Percentiles rank a stretch among this genome's conserved stretches.
Evolutionary conservation across 2,113 vertebrate genomes (phyloP).

Genomic region (Hemiprocne comata): DNA sequence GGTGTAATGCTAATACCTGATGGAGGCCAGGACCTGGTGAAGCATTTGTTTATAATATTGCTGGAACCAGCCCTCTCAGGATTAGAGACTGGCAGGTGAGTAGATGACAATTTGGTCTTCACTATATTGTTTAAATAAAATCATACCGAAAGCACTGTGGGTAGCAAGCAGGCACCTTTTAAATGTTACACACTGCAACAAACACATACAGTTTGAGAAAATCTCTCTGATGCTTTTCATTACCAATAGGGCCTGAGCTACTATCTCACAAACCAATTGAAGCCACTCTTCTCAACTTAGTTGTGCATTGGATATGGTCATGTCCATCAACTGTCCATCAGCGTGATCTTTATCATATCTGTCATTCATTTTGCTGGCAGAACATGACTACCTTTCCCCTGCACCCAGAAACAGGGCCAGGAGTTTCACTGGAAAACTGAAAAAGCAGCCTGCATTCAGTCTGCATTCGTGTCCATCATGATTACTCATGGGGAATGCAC

Average conservation of each 20-base stretch:
- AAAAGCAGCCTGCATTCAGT: neutral
- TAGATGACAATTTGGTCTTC: conserved; percentile 1
- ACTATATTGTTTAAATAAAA: conserved; percentile 10
- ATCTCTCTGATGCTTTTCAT: neutral
- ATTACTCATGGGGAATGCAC: neutral
- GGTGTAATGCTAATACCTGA: neutral
- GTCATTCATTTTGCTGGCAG: neutral
- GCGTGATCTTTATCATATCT: neutral
- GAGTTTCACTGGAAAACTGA: neutral
- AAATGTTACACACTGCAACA: neutral
- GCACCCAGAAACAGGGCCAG: neutral
- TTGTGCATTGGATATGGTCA: neutral
- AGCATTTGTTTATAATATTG: neutral
- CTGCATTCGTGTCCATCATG: neutral
- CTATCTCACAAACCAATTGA: neutral
- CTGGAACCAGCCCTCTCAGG: neutral
- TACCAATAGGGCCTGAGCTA: neutral
- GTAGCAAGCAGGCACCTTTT: neutral
- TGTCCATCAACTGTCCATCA: neutral
- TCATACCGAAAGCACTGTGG: neutral
- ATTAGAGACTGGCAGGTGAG: neutral
- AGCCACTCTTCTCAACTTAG: neutral
- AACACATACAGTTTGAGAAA: neutral
- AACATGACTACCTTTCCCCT: neutral
- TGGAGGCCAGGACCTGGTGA: neutral